phyloP scores from a whole-genome alignment of 2,797 vertebrate species.

The Sebastes matsubarae region DNA sequence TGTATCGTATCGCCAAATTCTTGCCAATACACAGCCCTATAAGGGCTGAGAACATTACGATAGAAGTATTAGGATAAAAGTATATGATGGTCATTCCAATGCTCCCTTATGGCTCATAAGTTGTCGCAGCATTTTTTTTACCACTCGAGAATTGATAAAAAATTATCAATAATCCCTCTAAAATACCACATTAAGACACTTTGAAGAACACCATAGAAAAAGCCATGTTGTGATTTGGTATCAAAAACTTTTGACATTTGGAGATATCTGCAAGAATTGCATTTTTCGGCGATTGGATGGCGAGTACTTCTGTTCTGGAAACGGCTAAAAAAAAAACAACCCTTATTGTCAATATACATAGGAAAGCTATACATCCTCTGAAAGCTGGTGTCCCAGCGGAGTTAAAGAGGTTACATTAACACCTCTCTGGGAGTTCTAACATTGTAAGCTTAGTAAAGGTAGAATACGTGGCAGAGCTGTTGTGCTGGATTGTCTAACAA shows the following conservation, averaged over 20 bases:
- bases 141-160: too few relatives aligned
- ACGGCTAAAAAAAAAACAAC: too few relatives aligned
- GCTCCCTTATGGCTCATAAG: background rate
- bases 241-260: too few relatives aligned
- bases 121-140: background rate
- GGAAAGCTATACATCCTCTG: background rate
- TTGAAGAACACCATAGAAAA: too few relatives aligned
- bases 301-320: background rate
- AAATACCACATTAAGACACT: too few relatives aligned
- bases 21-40: too few relatives aligned
- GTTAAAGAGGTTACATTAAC: background rate
- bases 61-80: too few relatives aligned
- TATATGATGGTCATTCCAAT: background rate
- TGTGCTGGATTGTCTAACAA: background rate
- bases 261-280: too few relatives aligned
- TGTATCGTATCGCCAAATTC: too few relatives aligned
- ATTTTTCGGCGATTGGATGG: too few relatives aligned
- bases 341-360: background rate
- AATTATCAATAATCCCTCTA: too few relatives aligned
- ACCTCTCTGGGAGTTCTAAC: background rate
- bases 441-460: background rate
- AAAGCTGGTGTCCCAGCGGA: background rate
- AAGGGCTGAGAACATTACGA: too few relatives aligned
- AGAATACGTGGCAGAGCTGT: background rate
- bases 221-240: accelerated